These are phyloP conservation scores for Phasianus colchicus DNA, from an alignment of 2,113 vertebrate species.

Conservation along the genomic window DNA sequence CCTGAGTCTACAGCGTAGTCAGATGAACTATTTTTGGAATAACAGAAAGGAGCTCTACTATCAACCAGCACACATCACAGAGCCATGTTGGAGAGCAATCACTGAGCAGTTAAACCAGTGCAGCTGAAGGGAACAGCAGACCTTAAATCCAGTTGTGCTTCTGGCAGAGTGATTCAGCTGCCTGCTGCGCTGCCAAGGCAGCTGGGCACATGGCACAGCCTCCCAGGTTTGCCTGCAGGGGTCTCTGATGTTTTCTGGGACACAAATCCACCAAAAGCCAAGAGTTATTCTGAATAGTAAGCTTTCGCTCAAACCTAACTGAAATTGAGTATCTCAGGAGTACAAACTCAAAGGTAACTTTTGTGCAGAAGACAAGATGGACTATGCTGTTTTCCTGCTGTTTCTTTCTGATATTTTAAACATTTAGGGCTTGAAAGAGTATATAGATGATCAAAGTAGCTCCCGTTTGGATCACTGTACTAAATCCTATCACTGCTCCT, in stretches of 20 bases:
- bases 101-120: neutral
- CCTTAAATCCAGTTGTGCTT: neutral
- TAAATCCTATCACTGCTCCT: neutral
- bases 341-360: neutral
- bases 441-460: neutral
- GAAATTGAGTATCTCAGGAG: neutral
- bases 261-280: neutral
- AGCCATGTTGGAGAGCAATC: neutral
- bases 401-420: constrained; percentile 14
- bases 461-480: neutral
- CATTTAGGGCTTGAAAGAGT: neutral
- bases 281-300: neutral
- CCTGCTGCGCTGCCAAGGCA: neutral
- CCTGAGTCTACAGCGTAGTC: neutral
- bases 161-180: neutral
- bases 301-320: neutral
- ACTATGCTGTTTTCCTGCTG: neutral
- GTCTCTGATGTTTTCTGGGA: neutral
- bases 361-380: neutral
- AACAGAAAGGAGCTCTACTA: neutral
- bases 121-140: neutral
- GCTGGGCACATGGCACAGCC: neutral
- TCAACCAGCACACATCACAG: neutral
- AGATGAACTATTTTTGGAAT: neutral
- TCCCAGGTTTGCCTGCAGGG: neutral